Base-by-base conservation (phyloP, 2,113 vertebrate species). In the Otis tarda region DNA sequence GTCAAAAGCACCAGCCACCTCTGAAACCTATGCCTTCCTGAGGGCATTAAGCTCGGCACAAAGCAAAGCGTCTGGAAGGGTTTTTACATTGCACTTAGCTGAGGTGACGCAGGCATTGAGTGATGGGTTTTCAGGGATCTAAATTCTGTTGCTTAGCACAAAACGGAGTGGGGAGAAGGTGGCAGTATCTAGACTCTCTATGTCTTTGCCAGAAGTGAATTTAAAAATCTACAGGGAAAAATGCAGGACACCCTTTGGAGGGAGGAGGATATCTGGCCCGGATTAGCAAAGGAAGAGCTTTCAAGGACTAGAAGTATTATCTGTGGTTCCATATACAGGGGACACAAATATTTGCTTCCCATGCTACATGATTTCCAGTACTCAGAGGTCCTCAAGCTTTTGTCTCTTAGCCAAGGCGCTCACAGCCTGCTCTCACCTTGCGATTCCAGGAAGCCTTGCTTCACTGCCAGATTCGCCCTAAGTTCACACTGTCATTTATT, bases 391-490 rank as follows among this genome's bases (percentile, higher is more conserved):
- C 86, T 93, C 65, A 82, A 92, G 80, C 49, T 89, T 94, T 61
- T 81, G 39, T 68, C 73, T 84, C 65, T 37, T 14, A 68, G 86
- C 92, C 92, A 93, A 92, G 75, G 27, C 53, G 27, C 64, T 65
- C 59, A 59, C 15, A 69, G 79, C 41, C 53, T 79, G 74, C 57
- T 77, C 56, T 93, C 88, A 96, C 90, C 96, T 93, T 78, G 14
- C 1, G 1, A 67, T 92, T 96, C 94, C 69, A 94, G 86, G 92
- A 95, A 96, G 95, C 78, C 83, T 92, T 93, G 80, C 73, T 84
- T 94, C 69, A 84, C 61, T 90, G 64, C 39, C 76, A 88, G 56
- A 89, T 25, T 90, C 4, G 9, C 60, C 60, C 56, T 17, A 35
- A 84, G 35, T 68, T 89, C 57, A 86, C 5, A 2, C 24, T 49